Conservation (phyloP, 2,888 invertebrate genomes). For the Strigamia maritima region DNA sequence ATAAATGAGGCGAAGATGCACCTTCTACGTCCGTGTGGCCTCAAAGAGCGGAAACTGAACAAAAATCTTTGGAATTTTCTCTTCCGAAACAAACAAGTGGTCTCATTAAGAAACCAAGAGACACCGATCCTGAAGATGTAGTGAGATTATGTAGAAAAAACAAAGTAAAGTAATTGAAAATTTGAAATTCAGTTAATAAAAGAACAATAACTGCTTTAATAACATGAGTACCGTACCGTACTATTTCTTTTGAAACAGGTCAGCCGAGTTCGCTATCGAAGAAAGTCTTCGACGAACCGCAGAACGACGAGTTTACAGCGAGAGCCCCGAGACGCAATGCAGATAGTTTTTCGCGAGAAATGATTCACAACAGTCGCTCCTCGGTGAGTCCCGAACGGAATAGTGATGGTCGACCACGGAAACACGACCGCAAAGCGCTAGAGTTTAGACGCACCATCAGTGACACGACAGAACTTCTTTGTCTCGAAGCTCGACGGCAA, state of each 20-base stretch:
- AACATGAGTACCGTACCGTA: too few relatives aligned
- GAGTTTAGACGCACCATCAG: constrained; percentile 38
- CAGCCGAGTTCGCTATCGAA: constrained; percentile 15
- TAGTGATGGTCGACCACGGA: constrained; percentile 35
- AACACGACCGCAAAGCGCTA: constrained; percentile 38
- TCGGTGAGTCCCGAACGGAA: constrained; percentile 37
- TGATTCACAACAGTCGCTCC: not conserved
- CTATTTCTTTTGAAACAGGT: constrained; percentile 8
- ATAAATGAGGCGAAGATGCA: not conserved
- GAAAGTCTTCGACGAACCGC: not conserved
- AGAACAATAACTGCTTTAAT: too few relatives aligned
- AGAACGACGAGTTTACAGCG: constrained; percentile 30
- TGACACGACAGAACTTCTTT: constrained; percentile 34
- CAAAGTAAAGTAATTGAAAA: not conserved
- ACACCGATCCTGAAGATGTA: not conserved
- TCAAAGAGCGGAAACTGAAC: not conserved
- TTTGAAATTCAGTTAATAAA: too few relatives aligned
- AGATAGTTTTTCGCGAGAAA: constrained; percentile 36
- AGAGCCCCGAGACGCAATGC: constrained; percentile 36
- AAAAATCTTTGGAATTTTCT: constrained; percentile 2
- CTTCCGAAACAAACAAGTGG: constrained; percentile 9
- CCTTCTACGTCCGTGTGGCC: not conserved
- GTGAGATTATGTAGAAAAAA: constrained; percentile 16
- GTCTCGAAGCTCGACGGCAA: constrained; percentile 21
- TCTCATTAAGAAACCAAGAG: constrained; percentile 18